Evolutionary conservation across 2,797 vertebrate species (phyloP), one percentile per base, ranked within the genome.

Genomic region (Aplochiton taeniatus): DNA sequence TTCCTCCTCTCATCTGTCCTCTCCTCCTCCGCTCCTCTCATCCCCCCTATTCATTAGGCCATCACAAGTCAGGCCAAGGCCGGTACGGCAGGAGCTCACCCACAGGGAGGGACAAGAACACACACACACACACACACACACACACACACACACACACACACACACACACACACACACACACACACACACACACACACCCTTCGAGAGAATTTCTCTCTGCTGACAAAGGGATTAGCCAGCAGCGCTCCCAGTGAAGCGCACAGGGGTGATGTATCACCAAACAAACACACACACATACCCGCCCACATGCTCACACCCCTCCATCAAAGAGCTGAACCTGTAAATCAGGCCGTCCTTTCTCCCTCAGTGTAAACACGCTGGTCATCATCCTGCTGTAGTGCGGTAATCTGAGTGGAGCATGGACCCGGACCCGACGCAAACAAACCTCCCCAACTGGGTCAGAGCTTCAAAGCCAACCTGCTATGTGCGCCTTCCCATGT

Each of bases 11-110:
- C 11, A 9, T 57, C 47, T 41, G 4, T 20, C 5, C 53, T 65
- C 59, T 47, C 61, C 47, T 56, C 66, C 43, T 48, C 47, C 1
- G 64, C 73, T 77, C 77, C 42, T 45, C 49, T 88, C 84, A 78
- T 88, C 81, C 79, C 73, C 75, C 82, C 82, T 88, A 83, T 73
- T 87, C 86, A 90, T 89, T 87, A 84, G 73, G 66, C 72, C 53
- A 14, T 62, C 50, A 52, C 67, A 70, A 79, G 73, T 76, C 73
- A 71, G 71, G 18, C 79, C 42, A 43, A 65, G 73, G 68, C 71
- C 74, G 77, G 84, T 75, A 82, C 53, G 72, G 79, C 9, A 8
- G 69, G 57, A 65, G 13, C 64, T 46, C 70, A 66, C 78, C 87
- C 85, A 68, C 79, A 66, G 73, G 65, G 64, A 69, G 74, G 63